Evolutionary conservation across 2,888 invertebrate species (phyloP), one percentile per base, ranked within the genome.

Genomic region (Danaus chrysippus): DNA sequence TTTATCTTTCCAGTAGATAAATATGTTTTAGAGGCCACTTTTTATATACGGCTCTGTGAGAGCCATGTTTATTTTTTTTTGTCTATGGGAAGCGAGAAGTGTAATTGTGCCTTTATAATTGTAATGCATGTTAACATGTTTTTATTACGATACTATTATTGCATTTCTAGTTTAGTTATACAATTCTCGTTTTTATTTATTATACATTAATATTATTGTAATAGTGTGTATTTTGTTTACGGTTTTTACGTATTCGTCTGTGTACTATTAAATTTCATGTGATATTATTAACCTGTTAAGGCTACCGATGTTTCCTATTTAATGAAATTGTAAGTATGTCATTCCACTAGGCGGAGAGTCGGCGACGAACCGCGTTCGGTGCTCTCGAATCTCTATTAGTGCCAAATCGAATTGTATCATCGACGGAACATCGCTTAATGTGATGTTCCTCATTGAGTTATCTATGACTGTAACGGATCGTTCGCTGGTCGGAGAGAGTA

Each of bases 81-180:
- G 67, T 71, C 71, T 64, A 62, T 68, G 71, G 62, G 73, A 66
- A 62, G 76, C 77, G 79, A 79, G 78, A 75, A 76, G 71, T 71
- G 74, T 73, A 61, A 73, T 76, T 85, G 89, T 88, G 89, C 88
- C 88, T 87, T 84, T 77, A 54, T 54, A 70, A 57, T 54, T 76
- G 75, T 82, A 82, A 84, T 86, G 88, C 88, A 87, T 87, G 88
- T 81, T 63, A 65, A 76, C 77, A 75, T 81, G 76, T 78, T 79
- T 83, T 81, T 79, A 77, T 82, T 82, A 83, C 76, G 76, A 82
- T 81, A 81, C 81, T 81, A 83, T 79, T 85, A 79, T 85, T 89
- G 90, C 90, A 90, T 90, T 90, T 89, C 81, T 90, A 90, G 88
- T 81, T 82, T 87, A 87, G 86, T 84, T 86, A 81, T 87, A 86